Conservation (phyloP, 1,140 invertebrate species). For the Bombus difficillimus region DNA sequence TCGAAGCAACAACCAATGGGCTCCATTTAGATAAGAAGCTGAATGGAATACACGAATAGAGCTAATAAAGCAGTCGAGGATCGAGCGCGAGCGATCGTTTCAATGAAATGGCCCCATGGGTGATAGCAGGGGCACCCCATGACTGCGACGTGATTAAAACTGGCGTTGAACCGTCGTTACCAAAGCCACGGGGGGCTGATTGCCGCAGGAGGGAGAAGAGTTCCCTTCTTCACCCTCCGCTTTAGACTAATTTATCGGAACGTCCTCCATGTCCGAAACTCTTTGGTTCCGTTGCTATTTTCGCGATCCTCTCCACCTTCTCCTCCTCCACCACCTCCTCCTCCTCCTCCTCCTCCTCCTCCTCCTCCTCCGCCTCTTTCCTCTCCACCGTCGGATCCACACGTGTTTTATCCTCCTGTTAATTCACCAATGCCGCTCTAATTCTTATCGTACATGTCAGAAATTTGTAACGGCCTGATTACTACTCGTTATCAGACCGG, state of each 20-base stretch:
- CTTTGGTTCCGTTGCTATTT: constrained; percentile 12
- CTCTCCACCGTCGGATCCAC: no score
- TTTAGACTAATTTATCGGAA: constrained; percentile 81
- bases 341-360: no score
- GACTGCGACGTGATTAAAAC: constrained; percentile 79
- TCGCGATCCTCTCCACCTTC: not conserved
- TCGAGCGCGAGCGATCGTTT: constrained; percentile 69
- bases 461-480: constrained; percentile 25
- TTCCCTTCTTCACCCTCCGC: constrained; percentile 60
- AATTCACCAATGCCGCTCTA: constrained; percentile 11
- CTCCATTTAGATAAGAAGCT: constrained; percentile 36
- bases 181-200: constrained; percentile 80
- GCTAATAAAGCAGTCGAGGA: constrained; percentile 65
- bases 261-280: constrained; percentile 65
- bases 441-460: constrained; percentile 13
- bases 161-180: constrained; percentile 70
- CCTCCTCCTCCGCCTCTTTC: no score
- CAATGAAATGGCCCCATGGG: constrained; percentile 74
- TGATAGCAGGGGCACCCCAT: constrained; percentile 57
- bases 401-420: not conserved
- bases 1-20: not conserved
- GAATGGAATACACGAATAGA: constrained; percentile 31
- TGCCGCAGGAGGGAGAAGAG: constrained; percentile 71
- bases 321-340: no score
- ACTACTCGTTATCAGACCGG: constrained; percentile 23